phyloP scores from a whole-genome alignment of 2,888 invertebrate genomes.

The Ophion costatus region DNA sequence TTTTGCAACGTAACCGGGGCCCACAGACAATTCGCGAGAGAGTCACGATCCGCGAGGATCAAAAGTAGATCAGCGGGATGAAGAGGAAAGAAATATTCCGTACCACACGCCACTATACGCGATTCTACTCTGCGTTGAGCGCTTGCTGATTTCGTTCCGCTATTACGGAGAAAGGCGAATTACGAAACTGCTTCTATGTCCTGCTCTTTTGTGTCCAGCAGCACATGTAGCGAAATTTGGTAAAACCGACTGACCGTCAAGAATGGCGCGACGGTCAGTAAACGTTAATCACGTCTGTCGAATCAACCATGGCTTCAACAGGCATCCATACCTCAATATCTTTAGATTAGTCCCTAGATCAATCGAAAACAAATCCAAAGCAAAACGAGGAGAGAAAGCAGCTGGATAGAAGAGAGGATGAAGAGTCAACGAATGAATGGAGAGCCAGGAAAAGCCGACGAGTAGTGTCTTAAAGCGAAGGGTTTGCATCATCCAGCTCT shows the following conservation, averaged over 20 bases:
- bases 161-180: slow-evolving; percentile 60
- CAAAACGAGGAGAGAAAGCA: background rate
- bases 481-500: background rate
- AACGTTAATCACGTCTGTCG: background rate
- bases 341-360: background rate
- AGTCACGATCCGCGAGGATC: slow-evolving; percentile 53
- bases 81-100: slow-evolving; percentile 31
- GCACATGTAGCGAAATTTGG: slow-evolving; percentile 19
- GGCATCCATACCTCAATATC: background rate
- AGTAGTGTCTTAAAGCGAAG: background rate
- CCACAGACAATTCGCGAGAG: slow-evolving; percentile 26
- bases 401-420: background rate
- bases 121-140: slow-evolving; percentile 27
- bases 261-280: slow-evolving; percentile 10
- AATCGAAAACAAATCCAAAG: background rate
- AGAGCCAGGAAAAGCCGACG: background rate
- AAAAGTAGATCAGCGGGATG: slow-evolving; percentile 42
- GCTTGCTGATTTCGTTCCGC: slow-evolving; percentile 54
- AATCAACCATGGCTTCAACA: background rate
- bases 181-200: slow-evolving; percentile 51
- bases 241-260: slow-evolving; percentile 10
- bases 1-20: slow-evolving; percentile 39
- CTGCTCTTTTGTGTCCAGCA: background rate
- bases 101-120: background rate
- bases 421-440: background rate